Evolutionary conservation across 2,888 invertebrate genomes (phyloP).

Genomic region (Argyra leucocephala): DNA sequence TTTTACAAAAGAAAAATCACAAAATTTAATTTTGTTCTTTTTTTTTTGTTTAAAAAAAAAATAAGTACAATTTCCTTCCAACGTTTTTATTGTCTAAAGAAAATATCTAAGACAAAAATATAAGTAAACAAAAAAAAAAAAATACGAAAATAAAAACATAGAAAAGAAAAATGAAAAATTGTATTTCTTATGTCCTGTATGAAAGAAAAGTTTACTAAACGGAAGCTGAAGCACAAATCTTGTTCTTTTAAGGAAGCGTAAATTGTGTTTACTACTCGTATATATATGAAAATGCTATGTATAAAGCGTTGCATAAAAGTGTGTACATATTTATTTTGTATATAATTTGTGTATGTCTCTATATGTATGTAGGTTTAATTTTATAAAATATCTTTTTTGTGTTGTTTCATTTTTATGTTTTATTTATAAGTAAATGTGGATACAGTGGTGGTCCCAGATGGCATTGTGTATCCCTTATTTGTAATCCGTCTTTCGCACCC

Average conservation of each 20-base stretch:
- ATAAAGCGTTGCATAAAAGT: background rate
- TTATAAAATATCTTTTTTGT: background rate
- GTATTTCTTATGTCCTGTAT: too few species aligned
- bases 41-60: too few species aligned
- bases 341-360: background rate
- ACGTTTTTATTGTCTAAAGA: too few species aligned
- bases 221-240: background rate
- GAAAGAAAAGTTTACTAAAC: background rate
- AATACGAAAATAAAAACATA: background rate
- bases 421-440: slow-evolving; percentile 18
- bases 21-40: too few species aligned
- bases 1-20: too few species aligned
- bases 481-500: slow-evolving; percentile 32
- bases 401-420: background rate
- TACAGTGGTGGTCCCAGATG: slow-evolving; percentile 30
- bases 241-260: background rate
- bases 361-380: background rate
- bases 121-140: background rate
- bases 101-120: too few species aligned
- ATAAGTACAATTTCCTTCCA: too few species aligned
- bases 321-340: background rate
- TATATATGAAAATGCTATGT: background rate
- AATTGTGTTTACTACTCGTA: background rate
- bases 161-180: too few species aligned
- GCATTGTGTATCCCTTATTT: slow-evolving; percentile 29